Evolutionary conservation across 2,797 vertebrate species (phyloP).

Genomic region (Euphonia xanthogaster): DNA sequence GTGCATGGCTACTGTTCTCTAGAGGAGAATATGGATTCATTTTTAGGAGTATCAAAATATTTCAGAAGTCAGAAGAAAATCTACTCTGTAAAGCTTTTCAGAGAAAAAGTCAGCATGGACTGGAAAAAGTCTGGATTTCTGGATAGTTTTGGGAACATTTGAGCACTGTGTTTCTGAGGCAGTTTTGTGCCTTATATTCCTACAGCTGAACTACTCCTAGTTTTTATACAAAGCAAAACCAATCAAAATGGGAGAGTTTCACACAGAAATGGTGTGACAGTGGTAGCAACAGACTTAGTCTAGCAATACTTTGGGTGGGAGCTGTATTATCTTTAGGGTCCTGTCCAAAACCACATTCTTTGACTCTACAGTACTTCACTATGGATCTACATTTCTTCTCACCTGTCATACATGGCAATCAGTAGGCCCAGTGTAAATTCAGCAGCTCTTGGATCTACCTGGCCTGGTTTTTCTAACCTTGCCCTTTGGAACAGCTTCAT

Average conservation of each 20-base stretch:
- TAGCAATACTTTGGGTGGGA: neutral
- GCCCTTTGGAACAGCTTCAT: constrained; percentile 74
- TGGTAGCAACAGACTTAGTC: neutral
- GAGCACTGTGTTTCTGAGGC: neutral
- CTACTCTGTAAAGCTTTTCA: neutral
- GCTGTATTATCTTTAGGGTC: neutral
- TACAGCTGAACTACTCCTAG: neutral
- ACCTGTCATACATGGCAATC: constrained; percentile 81
- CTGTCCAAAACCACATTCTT: neutral
- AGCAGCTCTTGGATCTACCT: constrained; percentile 56
- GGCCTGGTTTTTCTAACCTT: constrained; percentile 64
- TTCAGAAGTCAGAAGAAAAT: neutral
- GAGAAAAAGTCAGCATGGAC: neutral
- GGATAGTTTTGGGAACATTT: neutral
- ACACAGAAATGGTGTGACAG: neutral
- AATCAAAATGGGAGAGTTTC: neutral
- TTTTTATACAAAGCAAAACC: neutral
- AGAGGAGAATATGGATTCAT: neutral
- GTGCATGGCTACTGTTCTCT: neutral
- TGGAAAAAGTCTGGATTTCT: neutral
- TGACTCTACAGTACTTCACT: neutral
- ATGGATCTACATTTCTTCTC: neutral
- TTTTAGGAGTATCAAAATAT: neutral
- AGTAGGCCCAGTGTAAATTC: constrained; percentile 74
- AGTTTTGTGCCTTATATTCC: neutral